phyloP scores from a whole-genome alignment of 2,888 invertebrate species.

The Oscheius sp. region DNA sequence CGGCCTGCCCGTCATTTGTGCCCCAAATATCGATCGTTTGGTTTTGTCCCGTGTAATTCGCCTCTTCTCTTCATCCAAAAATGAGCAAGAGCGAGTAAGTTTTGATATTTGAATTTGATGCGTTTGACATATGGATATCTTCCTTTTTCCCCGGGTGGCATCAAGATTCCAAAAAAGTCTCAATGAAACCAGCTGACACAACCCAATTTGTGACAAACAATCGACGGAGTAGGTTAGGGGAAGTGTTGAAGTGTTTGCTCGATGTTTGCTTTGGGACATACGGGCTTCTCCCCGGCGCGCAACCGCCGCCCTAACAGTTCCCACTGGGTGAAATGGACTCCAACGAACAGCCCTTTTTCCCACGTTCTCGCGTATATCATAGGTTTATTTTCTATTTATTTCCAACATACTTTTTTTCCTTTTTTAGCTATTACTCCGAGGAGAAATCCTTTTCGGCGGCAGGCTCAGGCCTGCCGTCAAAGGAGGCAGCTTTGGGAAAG shows the following conservation, averaged over 20 bases:
- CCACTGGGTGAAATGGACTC: conserved; percentile 20
- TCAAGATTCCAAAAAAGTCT: neutral
- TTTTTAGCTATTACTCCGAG: conserved; percentile 67
- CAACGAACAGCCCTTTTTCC: conserved; percentile 42
- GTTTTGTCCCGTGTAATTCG: conserved; percentile 28
- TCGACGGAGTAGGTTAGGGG: conserved; percentile 24
- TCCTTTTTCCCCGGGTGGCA: neutral
- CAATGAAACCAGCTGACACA: neutral
- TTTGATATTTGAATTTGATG: neutral
- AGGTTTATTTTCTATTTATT: neutral
- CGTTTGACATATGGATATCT: neutral
- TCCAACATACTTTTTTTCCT: neutral
- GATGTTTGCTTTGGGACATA: conserved; percentile 28
- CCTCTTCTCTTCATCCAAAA: conserved; percentile 1
- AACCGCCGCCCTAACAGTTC: conserved; percentile 5
- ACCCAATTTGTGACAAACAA: conserved; percentile 11
- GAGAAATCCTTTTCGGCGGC: conserved; percentile 64
- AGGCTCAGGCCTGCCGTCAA: conserved; percentile 35
- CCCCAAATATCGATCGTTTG: conserved; percentile 31
- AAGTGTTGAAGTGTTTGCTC: conserved; percentile 31
- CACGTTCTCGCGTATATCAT: conserved; percentile 40
- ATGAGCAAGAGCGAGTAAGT: conserved; percentile 36
- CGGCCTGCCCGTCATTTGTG: conserved; percentile 26
- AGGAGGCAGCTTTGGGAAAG: conserved; percentile 32
- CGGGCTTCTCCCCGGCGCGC: conserved; percentile 20